Percentiles rank a stretch among this genome's conserved stretches.
Conservation (phyloP, 2,113 vertebrate species). For the Phasianus colchicus region DNA sequence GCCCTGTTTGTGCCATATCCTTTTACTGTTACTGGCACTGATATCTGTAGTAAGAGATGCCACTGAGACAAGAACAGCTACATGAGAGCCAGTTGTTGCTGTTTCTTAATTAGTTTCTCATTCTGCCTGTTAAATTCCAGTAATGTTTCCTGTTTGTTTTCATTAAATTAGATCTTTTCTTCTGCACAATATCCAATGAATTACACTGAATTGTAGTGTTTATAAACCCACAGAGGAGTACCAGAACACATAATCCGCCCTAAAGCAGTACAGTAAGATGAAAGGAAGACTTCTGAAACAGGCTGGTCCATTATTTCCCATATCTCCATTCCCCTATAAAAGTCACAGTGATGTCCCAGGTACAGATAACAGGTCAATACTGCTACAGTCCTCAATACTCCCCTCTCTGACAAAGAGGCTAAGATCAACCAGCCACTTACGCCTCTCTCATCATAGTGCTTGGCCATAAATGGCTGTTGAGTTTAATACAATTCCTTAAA, state of each 20-base stretch:
- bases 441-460: neutral
- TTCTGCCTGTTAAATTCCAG: constrained; percentile 40
- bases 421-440: neutral
- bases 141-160: constrained; percentile 51
- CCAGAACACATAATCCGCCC: neutral
- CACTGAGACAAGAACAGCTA: constrained; percentile 13
- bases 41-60: neutral
- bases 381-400: neutral
- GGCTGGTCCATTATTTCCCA: neutral
- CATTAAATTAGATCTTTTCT: constrained; percentile 48
- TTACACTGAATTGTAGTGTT: neutral
- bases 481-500: neutral
- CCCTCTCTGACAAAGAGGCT: neutral
- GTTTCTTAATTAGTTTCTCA: constrained; percentile 51
- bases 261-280: neutral
- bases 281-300: neutral
- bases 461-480: neutral
- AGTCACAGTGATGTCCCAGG: rapidly evolving
- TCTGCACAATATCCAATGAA: neutral
- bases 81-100: neutral
- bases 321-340: neutral
- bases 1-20: neutral
- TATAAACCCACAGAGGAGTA: neutral
- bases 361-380: neutral
- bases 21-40: constrained; percentile 6